Percentiles rank a stretch among this genome's conserved stretches.
Evolutionary conservation across 2,888 invertebrate species (phyloP).

Genomic region (Girardia tigrina): DNA sequence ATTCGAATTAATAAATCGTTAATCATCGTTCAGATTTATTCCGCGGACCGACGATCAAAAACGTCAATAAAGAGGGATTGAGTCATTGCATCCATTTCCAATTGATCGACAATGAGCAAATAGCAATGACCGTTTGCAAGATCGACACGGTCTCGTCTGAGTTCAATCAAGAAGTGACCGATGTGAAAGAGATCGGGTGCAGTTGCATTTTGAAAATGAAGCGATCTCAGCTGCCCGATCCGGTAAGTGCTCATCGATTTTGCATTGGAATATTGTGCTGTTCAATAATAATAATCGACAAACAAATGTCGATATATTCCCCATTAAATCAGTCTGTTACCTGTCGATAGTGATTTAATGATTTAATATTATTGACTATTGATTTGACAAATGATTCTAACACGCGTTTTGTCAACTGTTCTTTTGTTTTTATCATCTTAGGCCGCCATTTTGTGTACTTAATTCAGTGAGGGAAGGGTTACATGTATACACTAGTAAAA

Average conservation of each 20-base stretch:
- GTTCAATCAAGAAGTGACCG: background rate
- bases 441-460: too few relatives aligned
- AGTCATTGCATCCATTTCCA: conserved; percentile 5
- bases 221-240: background rate
- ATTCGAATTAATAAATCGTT: too few relatives aligned
- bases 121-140: background rate
- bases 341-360: too few relatives aligned
- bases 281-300: too few relatives aligned
- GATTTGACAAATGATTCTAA: too few relatives aligned
- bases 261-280: background rate
- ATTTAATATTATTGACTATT: too few relatives aligned
- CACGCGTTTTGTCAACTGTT: too few relatives aligned
- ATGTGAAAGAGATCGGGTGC: background rate
- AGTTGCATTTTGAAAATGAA: background rate
- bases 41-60: conserved; percentile 7
- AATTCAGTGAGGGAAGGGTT: too few relatives aligned
- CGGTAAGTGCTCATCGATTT: background rate
- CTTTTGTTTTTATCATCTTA: too few relatives aligned
- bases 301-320: too few relatives aligned
- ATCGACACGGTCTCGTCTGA: background rate
- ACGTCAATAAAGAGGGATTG: background rate
- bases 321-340: too few relatives aligned
- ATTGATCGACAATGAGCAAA: background rate
- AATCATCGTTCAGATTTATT: background rate
- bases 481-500: too few relatives aligned